phyloP scores from a whole-genome alignment of 2,113 vertebrate species.

The Gnathonemus echidnorhynchus region DNA sequence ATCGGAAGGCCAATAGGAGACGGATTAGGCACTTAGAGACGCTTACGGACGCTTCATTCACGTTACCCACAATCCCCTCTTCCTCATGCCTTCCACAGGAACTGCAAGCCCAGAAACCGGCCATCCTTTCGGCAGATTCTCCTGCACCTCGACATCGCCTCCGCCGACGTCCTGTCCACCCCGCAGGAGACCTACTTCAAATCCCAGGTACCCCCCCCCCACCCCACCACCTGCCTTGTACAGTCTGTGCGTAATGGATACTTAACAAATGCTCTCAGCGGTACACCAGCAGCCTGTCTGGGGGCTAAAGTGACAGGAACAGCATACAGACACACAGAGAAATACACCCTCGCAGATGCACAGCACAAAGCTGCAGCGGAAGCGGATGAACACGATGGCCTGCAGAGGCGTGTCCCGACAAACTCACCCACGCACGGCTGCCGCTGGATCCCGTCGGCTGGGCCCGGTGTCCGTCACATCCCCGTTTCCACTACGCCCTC shows the following conservation, averaged over 20 bases:
- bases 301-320: neutral
- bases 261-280: neutral
- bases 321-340: neutral
- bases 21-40: neutral
- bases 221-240: neutral
- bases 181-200: constrained; percentile 95
- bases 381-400: neutral
- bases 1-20: neutral
- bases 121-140: constrained; percentile 95
- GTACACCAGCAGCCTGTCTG: neutral
- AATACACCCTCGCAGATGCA: neutral
- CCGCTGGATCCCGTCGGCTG: constrained; percentile 27
- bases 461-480: constrained; percentile 34
- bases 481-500: neutral
- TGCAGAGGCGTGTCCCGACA: neutral
- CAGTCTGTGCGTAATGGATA: neutral
- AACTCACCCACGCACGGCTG: neutral
- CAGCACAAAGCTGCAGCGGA: neutral
- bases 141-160: constrained; percentile 90
- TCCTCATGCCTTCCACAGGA: constrained; percentile 58
- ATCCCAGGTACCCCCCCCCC: constrained; percentile 64
- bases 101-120: constrained; percentile 88
- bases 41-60: neutral
- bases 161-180: constrained; percentile 88
- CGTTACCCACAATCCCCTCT: neutral